Conservation (phyloP, 2,113 vertebrate species). For the Caloenas nicobarica region DNA sequence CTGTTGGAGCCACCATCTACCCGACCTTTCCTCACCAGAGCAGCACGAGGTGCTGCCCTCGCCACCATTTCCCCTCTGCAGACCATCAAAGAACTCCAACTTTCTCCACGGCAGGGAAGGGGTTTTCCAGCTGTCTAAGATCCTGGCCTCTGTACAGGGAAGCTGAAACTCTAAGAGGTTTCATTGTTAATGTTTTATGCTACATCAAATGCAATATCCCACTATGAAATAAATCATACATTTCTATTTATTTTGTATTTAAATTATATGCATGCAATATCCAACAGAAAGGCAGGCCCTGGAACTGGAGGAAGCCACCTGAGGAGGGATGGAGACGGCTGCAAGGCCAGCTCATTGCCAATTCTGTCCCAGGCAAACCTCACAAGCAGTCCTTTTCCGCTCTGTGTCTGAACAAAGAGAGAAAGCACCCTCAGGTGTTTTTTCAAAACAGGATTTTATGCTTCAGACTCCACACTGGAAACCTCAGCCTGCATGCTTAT, state of each 20-base stretch:
- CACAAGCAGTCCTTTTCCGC: not conserved
- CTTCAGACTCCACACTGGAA: not conserved
- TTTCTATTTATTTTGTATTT: not conserved
- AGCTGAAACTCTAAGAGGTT: not conserved
- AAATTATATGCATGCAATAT: not conserved
- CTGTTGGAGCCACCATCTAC: not conserved
- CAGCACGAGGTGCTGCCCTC: not conserved
- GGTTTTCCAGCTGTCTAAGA: not conserved
- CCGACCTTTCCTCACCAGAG: not conserved
- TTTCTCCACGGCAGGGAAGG: not conserved
- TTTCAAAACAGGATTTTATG: not conserved
- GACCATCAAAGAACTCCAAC: not conserved
- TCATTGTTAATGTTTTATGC: not conserved
- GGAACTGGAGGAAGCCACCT: not conserved
- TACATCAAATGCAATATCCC: not conserved
- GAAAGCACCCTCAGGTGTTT: not conserved
- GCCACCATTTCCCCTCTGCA: rapidly evolving
- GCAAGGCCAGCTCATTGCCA: not conserved
- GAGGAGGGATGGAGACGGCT: not conserved
- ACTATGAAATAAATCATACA: not conserved
- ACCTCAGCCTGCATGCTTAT: not conserved
- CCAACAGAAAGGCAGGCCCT: not conserved
- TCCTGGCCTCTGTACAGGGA: not conserved
- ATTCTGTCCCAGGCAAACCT: not conserved
- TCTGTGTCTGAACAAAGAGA: not conserved